These are phyloP conservation scores for Clunio marinus DNA, from an alignment of 2,888 invertebrate genomes.

Conservation along the genomic window DNA sequence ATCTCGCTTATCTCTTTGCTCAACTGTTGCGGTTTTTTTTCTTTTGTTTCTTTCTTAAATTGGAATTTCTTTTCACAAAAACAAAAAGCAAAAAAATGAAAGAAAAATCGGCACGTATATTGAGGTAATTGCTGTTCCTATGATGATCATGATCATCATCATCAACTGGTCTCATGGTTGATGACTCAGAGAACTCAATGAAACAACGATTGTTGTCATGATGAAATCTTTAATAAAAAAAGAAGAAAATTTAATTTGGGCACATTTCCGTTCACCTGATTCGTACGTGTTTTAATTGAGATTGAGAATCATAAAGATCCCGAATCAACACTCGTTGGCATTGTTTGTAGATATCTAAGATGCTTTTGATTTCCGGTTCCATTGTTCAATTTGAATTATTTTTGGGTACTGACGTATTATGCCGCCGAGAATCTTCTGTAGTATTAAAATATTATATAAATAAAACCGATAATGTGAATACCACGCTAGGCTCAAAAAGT, in stretches of 20 bases:
- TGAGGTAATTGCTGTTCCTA: constrained; percentile 3
- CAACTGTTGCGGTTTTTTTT: neutral
- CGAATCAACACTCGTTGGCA: neutral
- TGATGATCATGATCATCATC: constrained; percentile 12
- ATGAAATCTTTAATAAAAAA: neutral
- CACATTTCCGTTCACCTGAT: constrained; percentile 33
- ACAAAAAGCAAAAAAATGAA: neutral
- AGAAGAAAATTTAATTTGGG: constrained; percentile 20
- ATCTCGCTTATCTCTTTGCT: constrained; percentile 23
- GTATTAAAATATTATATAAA: no score
- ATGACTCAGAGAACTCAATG: constrained; percentile 7
- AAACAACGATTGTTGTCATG: constrained; percentile 11
- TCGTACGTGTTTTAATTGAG: neutral
- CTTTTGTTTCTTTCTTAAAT: constrained; percentile 2
- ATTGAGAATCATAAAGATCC: neutral
- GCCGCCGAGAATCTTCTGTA: neutral
- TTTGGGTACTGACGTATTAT: neutral
- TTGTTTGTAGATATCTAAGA: no score
- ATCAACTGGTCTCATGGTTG: neutral
- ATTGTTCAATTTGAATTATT: neutral
- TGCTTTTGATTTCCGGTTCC: neutral
- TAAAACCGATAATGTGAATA: constrained; percentile 16
- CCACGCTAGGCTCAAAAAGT: constrained; percentile 12
- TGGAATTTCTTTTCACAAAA: no score
- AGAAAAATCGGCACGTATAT: constrained; percentile 12